phyloP scores from a whole-genome alignment of 1,140 invertebrate genomes.

The Heliconius hewitsoni region DNA sequence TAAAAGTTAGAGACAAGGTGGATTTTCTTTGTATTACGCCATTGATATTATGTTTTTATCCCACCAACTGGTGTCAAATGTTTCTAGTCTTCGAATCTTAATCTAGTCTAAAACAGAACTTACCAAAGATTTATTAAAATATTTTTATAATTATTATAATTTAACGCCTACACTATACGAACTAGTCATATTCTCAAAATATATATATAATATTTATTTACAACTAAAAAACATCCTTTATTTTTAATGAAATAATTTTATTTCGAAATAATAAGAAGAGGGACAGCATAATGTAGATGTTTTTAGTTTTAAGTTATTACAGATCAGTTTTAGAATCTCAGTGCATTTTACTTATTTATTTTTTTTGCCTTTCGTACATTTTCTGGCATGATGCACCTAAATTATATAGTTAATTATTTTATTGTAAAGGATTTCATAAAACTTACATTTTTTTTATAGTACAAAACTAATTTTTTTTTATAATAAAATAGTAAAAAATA shows the following conservation, averaged over 20 bases:
- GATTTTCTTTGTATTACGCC: not conserved
- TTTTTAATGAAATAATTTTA: slow-evolving; percentile 11
- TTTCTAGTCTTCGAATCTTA: slow-evolving; percentile 53
- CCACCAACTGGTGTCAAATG: slow-evolving; percentile 18
- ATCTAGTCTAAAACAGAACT: slow-evolving; percentile 52
- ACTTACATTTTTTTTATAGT: not conserved
- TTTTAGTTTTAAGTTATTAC: slow-evolving; percentile 58
- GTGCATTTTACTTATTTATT: slow-evolving; percentile 48
- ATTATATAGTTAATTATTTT: not conserved
- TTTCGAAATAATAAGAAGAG: slow-evolving; percentile 26
- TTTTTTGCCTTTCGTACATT: slow-evolving; percentile 35
- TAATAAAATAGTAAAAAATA: not conserved
- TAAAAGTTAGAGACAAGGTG: too few species aligned
- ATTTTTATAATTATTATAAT: slow-evolving; percentile 36
- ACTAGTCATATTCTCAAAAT: slow-evolving; percentile 61
- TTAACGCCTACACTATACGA: slow-evolving; percentile 51
- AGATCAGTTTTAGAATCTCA: slow-evolving; percentile 69
- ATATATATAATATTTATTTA: slow-evolving; percentile 38
- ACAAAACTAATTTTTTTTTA: too few species aligned
- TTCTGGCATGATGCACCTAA: slow-evolving; percentile 20
- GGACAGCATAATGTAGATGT: slow-evolving; percentile 56
- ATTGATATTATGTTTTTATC: slow-evolving; percentile 18
- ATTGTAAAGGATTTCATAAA: not conserved
- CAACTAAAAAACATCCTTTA: not conserved
- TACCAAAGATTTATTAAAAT: slow-evolving; percentile 60